A percentile compares a stretch with the other conserved stretches of the same genome.
phyloP scores from a whole-genome alignment of 2,888 invertebrate species.

The Plemyria rubiginata region DNA sequence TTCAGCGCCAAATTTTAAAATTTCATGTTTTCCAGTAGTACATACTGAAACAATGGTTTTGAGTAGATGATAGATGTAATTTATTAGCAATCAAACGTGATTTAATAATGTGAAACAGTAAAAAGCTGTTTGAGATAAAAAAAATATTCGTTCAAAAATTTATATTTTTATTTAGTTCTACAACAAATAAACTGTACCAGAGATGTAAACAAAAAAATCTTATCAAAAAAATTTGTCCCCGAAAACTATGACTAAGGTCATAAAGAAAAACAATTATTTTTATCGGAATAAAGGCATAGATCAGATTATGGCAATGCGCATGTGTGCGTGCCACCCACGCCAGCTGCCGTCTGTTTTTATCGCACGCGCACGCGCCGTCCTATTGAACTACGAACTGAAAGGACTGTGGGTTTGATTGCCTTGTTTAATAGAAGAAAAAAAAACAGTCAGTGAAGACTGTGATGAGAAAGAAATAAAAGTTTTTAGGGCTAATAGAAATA shows the following conservation, averaged over 20 bases:
- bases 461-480: neutral
- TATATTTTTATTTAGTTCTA: no score
- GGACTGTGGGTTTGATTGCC: conserved; percentile 40
- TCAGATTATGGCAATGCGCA: conserved; percentile 26
- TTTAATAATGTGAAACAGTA: no score
- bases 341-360: conserved; percentile 74
- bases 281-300: conserved; percentile 21
- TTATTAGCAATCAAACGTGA: no score
- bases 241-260: conserved; percentile 7
- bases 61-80: no score
- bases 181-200: no score
- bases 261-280: conserved; percentile 9
- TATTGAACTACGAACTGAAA: conserved; percentile 41
- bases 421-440: conserved; percentile 15
- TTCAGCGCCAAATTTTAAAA: no score
- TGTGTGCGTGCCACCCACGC: conserved; percentile 66
- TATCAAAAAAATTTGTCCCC: neutral
- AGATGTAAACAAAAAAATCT: neutral
- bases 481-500: no score
- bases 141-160: no score
- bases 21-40: no score
- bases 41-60: no score
- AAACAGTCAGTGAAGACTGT: neutral
- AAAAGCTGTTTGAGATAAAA: no score
- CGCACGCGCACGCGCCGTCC: conserved; percentile 69